Evolutionary conservation across 2,113 vertebrate species (phyloP).

Genomic region (Todiramphus saurophagus): DNA sequence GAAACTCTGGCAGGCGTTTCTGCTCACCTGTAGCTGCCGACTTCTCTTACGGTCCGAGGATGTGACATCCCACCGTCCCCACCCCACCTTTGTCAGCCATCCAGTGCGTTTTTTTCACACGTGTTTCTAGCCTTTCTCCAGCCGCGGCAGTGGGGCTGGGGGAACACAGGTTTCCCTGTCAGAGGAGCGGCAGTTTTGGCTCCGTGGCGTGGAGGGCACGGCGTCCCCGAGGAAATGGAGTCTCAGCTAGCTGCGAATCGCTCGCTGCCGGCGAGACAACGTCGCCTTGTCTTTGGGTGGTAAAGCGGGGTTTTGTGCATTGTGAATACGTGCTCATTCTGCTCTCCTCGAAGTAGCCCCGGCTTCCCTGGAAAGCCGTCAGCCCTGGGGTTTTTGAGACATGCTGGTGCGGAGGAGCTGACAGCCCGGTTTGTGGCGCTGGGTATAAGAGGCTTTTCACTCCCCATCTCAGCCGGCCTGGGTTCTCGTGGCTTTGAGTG

Average conservation of each 20-base stretch:
- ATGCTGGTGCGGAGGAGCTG: slow-evolving; percentile 9
- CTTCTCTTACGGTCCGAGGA: background rate
- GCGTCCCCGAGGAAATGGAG: slow-evolving; percentile 50
- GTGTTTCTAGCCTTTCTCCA: background rate
- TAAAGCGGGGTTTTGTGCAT: background rate
- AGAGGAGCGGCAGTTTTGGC: slow-evolving; percentile 29
- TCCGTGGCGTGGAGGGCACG: background rate
- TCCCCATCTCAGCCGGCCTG: background rate
- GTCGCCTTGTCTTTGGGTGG: slow-evolving; percentile 51
- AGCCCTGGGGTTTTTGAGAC: background rate
- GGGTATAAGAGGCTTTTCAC: slow-evolving; percentile 49
- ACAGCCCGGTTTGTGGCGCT: background rate
- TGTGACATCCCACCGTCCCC: accelerated
- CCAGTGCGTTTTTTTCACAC: background rate
- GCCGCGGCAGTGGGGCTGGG: background rate
- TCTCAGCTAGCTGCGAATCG: slow-evolving; percentile 27
- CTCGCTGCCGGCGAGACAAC: slow-evolving; percentile 54
- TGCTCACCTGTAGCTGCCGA: background rate
- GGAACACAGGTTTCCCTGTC: background rate
- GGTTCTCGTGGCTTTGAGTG: background rate
- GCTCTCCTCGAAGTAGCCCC: background rate
- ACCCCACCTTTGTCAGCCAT: background rate
- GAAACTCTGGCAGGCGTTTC: background rate
- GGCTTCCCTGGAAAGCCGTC: slow-evolving; percentile 1
- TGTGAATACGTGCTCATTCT: background rate